Conservation (phyloP, 2,888 invertebrate species). For the Dicyrtomina minuta region DNA sequence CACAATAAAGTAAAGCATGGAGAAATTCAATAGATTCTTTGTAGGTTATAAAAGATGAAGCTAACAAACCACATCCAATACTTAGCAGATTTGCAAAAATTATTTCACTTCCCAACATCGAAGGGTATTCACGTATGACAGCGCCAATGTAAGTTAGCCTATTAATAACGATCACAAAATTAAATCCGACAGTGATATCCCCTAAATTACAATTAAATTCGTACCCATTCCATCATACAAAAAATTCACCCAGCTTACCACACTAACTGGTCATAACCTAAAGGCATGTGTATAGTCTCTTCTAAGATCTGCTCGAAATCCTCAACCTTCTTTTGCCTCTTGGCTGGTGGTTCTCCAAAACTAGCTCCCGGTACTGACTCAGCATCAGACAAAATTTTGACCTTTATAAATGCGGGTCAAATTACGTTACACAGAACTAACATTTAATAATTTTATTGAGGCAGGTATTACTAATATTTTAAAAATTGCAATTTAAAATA, state of each 20-base stretch:
- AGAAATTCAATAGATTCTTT: constrained; percentile 42
- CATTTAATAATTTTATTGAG: background rate
- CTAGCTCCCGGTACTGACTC: constrained; percentile 15
- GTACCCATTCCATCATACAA: background rate
- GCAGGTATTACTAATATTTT: background rate
- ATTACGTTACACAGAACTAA: background rate
- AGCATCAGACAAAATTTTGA: background rate
- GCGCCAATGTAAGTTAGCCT: constrained; percentile 44
- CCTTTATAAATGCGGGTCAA: background rate
- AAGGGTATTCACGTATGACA: constrained; percentile 43
- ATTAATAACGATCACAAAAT: background rate
- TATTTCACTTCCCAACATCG: constrained; percentile 28
- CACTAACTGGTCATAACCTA: constrained; percentile 34
- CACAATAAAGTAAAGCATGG: constrained; percentile 42
- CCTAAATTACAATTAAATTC: too few relatives aligned
- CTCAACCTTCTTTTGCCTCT: constrained; percentile 41
- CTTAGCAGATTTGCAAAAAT: constrained; percentile 33
- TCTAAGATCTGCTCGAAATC: constrained; percentile 43
- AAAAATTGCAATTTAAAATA: constrained; percentile 4
- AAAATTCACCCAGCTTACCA: constrained; percentile 36
- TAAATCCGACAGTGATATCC: background rate
- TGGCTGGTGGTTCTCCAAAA: constrained; percentile 33
- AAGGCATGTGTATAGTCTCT: constrained; percentile 32
- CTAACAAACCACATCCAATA: constrained; percentile 39
- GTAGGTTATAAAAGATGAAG: constrained; percentile 30